A percentile compares a stretch with the other conserved stretches of the same genome.
These are phyloP conservation scores for Eupsilia transversa DNA, from an alignment of 2,888 invertebrate genomes.

Conservation along the genomic window DNA sequence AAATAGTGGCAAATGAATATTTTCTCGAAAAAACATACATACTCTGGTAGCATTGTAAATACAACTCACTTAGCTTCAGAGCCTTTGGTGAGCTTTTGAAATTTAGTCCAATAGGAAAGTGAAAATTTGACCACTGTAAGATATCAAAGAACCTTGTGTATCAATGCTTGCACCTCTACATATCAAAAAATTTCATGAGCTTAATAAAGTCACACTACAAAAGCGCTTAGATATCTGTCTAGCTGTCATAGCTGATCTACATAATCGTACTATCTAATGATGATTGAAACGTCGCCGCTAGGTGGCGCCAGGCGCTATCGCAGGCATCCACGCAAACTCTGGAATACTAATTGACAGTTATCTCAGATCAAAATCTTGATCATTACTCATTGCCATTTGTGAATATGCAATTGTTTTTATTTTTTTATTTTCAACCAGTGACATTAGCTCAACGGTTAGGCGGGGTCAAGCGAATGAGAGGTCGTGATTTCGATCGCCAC, in stretches of 20 bases:
- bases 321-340: constrained; percentile 73
- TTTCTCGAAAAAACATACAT: neutral
- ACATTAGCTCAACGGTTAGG: neutral
- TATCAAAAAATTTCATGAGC: neutral
- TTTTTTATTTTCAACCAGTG: neutral
- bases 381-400: constrained; percentile 26
- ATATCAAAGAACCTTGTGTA: too few relatives aligned
- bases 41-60: too few relatives aligned
- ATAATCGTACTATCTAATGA: constrained; percentile 77
- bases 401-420: neutral
- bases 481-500: constrained; percentile 18
- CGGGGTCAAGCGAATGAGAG: neutral
- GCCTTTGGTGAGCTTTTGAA: neutral
- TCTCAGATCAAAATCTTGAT: constrained; percentile 55
- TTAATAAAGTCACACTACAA: neutral
- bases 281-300: constrained; percentile 75
- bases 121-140: neutral
- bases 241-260: constrained; percentile 26
- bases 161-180: neutral
- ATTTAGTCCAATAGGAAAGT: neutral
- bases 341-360: constrained; percentile 80
- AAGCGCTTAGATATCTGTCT: neutral
- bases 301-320: constrained; percentile 80
- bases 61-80: neutral
- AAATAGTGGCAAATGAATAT: neutral